Evolutionary conservation across 2,797 vertebrate genomes (phyloP), one percentile per base, ranked within the genome.

Genomic region (Micropoecilia bifurca): DNA sequence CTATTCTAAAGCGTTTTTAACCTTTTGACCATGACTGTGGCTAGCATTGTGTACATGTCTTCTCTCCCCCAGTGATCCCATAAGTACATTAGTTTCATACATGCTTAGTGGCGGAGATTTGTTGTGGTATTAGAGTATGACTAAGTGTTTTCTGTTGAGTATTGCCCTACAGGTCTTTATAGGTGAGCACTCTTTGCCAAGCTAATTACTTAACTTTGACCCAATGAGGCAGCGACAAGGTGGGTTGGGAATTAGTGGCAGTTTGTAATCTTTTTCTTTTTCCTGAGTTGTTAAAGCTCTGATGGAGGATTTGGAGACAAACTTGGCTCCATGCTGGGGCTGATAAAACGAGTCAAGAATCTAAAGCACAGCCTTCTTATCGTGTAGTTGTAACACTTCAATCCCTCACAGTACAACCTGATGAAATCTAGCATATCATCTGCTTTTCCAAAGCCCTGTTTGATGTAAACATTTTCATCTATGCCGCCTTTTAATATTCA

Each of bases 201-300:
- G 81, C 79, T 85, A 92, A 92, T 91, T 89, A 91, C 88, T 92
- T 91, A 91, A 87, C 85, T 76, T 80, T 73, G 82, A 88, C 80
- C 85, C 59, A 3, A 13, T 59, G 76, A 85, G 87, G 80, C 73
- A 85, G 73, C 4, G 81, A 79, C 50, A 55, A 83, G 73, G 41
- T 50, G 55, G 69, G 75, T 80, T 55, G 71, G 83, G 80, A 80
- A 68, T 81, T 79, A 4, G 77, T 59, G 74, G 45, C 76, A 74
- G 50, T 76, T 55, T 80, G 59, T 83, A 78, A 87, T 89, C 81
- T 83, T 41, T 68, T 66, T 48, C 47, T 33, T 36, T 66, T 66
- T 66, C 16, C 14, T 16, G 28, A 36, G 61, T 39, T 66, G 16
- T 36, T 73, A 45, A 80, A 61, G 75, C 75, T 89, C 73, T 87